Evolutionary conservation across 2,888 invertebrate species (phyloP), one percentile per base, ranked within the genome.

Genomic region (Proisotoma minuta): DNA sequence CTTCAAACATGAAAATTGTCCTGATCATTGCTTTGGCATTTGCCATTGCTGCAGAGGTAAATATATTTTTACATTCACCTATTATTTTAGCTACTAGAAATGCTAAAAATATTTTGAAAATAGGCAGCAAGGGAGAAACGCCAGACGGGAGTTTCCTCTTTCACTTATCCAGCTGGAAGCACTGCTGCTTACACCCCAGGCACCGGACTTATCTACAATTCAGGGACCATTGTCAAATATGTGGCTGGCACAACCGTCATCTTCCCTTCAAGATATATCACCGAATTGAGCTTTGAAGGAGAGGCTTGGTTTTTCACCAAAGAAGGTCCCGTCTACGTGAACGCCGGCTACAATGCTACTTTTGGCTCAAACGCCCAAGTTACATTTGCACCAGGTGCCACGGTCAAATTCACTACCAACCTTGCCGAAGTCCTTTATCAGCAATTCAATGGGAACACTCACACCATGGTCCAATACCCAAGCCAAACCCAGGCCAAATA

Each of bases 401-500:
- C 22, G 2, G 48, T 57, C 18, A 40, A 23, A 15, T 57, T 47
- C 18, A n/a, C 15, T 18, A 43, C 4, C 39, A 22, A 28, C 20
- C 3, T 24, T 57, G 39, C 24, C 3, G 60, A 60, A 29, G 28
- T 29, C 5, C 39, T 27, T 2, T 60, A 47, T 26, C 24, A 22
- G 4, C 43, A 53, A 34, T 60, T 60, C 48, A 60, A 60, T 23
- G 47, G 47, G 20, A 60, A 60, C 20, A 54, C 60, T 10, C 60
- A 60, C 28, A 23, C 54, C 15, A 54, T 60, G 12, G 60, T 29
- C 4, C n/a, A 23, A 12, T 60, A 60, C 27, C 60, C 60, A 2
- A n/a, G 3, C n/a, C 26, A 34, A 5, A 60, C 60, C 20, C 24
- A 18, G 15, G 60, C 52, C 12, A 24, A 60, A 27, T 60, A 60